Evolutionary conservation across 2,888 invertebrate genomes (phyloP).

Genomic region (Steinernema hermaphroditum): DNA sequence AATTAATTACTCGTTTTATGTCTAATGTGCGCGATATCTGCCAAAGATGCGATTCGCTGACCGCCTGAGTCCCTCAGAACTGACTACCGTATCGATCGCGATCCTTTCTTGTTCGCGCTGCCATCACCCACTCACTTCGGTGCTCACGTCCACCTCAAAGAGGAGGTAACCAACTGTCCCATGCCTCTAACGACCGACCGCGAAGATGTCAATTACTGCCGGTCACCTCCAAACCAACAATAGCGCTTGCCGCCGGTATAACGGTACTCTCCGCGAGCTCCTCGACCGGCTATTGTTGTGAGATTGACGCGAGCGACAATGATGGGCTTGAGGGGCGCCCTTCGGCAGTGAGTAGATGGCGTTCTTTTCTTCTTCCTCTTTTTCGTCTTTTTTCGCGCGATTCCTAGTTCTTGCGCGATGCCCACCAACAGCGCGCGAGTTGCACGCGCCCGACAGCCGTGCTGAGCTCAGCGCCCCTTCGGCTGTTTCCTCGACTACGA

Average conservation of each 20-base stretch:
- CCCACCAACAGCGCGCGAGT: constrained; percentile 31
- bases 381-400: constrained; percentile 11
- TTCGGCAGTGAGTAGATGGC: constrained; percentile 27
- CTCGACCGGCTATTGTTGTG: constrained; percentile 11
- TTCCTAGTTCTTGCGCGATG: constrained; percentile 12
- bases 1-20: constrained; percentile 31
- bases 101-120: constrained; percentile 1
- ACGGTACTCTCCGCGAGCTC: constrained; percentile 23
- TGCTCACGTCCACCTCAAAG: background rate
- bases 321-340: constrained; percentile 30
- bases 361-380: constrained; percentile 24
- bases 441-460: constrained; percentile 28
- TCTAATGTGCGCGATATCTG: constrained; percentile 25
- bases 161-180: constrained; percentile 16
- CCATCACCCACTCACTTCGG: background rate
- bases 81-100: constrained; percentile 16
- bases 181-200: constrained; percentile 18
- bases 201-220: constrained; percentile 23
- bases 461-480: background rate
- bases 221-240: constrained; percentile 23
- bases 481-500: background rate
- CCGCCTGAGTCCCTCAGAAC: background rate
- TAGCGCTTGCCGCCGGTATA: background rate
- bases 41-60: constrained; percentile 8
- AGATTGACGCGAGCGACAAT: constrained; percentile 7